These are phyloP conservation scores for pig (Sus scrofa) DNA, from an alignment of 2,113 vertebrate genomes.

Conservation along the genomic window T2T-Sscrofa CM000814.6:39825001-39825500, in stretches of 20 bases:
- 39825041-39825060: neutral
- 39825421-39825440: neutral
- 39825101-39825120: neutral
- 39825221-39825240: neutral
- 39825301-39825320: neutral
- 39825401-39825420: too few relatives aligned
- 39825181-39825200: neutral
- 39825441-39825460: neutral
- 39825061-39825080: neutral
- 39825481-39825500: neutral
- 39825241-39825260: neutral
- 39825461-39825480: neutral
- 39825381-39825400: neutral
- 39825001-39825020: neutral
- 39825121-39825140: neutral
- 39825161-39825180: neutral
- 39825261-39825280: neutral
- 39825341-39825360: neutral
- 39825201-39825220: neutral
- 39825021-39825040: too few relatives aligned
- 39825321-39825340: neutral
- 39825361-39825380: neutral
- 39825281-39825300: neutral
- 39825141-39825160: constrained; percentile 21
- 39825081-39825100: neutral